phyloP scores from a whole-genome alignment of 2,797 vertebrate species.

The Notamacropus eugenii region DNA sequence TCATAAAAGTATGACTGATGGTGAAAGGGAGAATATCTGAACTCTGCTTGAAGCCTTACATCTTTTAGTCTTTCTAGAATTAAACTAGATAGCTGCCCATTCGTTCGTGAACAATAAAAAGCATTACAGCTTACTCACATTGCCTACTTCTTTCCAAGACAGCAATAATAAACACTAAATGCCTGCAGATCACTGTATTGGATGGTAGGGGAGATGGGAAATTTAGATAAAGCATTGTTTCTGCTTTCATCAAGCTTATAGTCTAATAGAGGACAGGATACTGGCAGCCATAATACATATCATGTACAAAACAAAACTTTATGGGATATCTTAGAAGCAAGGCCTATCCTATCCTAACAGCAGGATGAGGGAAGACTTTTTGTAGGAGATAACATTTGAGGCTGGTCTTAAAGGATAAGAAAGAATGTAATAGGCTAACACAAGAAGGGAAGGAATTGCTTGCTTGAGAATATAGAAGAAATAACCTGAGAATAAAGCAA shows the following conservation, averaged over 20 bases:
- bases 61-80: neutral
- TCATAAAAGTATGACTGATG: neutral
- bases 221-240: neutral
- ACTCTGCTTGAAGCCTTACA: neutral
- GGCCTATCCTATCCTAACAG: neutral
- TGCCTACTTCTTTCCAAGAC: neutral
- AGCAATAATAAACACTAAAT: neutral
- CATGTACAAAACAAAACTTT: neutral
- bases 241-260: neutral
- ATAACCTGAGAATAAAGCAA: neutral
- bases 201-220: neutral
- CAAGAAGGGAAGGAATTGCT: neutral
- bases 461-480: neutral
- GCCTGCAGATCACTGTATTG: neutral
- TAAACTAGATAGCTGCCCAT: neutral
- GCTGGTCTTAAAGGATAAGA: neutral
- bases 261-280: neutral
- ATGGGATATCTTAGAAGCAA: neutral
- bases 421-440: neutral
- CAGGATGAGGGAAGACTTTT: neutral
- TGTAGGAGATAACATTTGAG: neutral
- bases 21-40: neutral
- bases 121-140: neutral
- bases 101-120: neutral
- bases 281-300: neutral